These are phyloP conservation scores for Habroteleia sp. DNA, from an alignment of 2,888 invertebrate species.

Conservation along the genomic window DNA sequence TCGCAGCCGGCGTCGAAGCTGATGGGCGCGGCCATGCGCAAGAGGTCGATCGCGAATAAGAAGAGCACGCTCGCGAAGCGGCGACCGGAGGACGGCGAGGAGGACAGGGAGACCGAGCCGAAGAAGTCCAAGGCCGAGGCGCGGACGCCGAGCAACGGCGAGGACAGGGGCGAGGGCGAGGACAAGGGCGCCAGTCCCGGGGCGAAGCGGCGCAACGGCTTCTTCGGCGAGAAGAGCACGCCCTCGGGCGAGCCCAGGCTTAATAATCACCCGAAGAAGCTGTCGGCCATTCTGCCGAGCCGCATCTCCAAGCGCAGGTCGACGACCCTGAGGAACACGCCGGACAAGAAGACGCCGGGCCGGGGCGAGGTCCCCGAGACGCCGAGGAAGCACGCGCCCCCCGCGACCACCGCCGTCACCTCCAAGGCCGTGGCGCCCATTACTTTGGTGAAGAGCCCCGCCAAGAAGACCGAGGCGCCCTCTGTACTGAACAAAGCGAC, in stretches of 20 bases:
- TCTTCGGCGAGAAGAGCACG: constrained; percentile 45
- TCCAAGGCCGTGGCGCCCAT: constrained; percentile 34
- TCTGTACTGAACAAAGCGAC: constrained; percentile 9
- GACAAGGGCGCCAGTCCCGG: neutral
- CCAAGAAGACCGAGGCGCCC: constrained; percentile 7
- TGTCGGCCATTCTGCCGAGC: constrained; percentile 54
- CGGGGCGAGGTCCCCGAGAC: constrained; percentile 10
- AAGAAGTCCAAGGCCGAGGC: constrained; percentile 15
- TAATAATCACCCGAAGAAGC: constrained; percentile 48
- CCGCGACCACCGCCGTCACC: neutral
- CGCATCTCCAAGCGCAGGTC: constrained; percentile 38
- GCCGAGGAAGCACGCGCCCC: neutral
- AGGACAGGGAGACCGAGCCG: constrained; percentile 3
- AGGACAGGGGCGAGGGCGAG: neutral
- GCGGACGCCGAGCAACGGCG: constrained; percentile 9
- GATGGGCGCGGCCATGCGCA: constrained; percentile 56
- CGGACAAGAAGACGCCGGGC: constrained; percentile 17
- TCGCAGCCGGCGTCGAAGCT: constrained; percentile 52
- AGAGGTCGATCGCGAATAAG: constrained; percentile 39
- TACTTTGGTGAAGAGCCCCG: constrained; percentile 30
- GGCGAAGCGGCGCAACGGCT: constrained; percentile 45
- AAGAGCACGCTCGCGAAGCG: constrained; percentile 35
- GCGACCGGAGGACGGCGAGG: constrained; percentile 10
- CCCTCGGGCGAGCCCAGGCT: constrained; percentile 14
- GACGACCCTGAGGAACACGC: constrained; percentile 6